These are phyloP conservation scores for Sarcophaga caerulescens DNA, from an alignment of 2,888 invertebrate species.

Conservation along the genomic window DNA sequence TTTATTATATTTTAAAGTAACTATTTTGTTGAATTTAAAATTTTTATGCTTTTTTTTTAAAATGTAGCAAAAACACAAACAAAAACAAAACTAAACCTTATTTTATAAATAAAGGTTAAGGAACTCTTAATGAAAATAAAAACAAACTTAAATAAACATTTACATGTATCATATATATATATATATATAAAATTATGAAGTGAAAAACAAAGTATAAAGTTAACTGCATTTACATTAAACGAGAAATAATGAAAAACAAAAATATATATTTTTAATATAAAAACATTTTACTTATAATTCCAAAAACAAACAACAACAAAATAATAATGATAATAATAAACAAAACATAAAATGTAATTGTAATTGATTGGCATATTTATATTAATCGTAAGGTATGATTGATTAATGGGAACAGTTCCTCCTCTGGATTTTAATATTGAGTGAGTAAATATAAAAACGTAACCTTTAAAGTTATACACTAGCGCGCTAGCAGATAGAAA, in stretches of 20 bases:
- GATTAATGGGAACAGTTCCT: conserved; percentile 61
- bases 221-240: conserved; percentile 64
- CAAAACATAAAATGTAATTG: too few relatives aligned
- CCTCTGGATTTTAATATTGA: conserved; percentile 49
- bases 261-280: conserved; percentile 56
- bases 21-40: conserved; percentile 65
- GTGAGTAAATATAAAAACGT: conserved; percentile 44
- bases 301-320: conserved; percentile 2
- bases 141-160: conserved; percentile 30
- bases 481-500: neutral
- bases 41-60: conserved; percentile 58
- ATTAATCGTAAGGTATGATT: conserved; percentile 37
- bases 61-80: conserved; percentile 53
- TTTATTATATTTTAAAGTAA: conserved; percentile 62
- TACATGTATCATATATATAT: conserved; percentile 45
- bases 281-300: conserved; percentile 46
- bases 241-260: conserved; percentile 5
- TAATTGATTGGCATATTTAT: conserved; percentile 43
- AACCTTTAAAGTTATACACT: neutral
- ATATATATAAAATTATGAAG: conserved; percentile 31
- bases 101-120: conserved; percentile 79
- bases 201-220: conserved; percentile 58
- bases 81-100: conserved; percentile 73
- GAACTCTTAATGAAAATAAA: conserved; percentile 46
- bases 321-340: neutral